Evolutionary conservation across 2,113 vertebrate genomes (phyloP), one percentile per base, ranked within the genome.

Genomic region (Halcyon malimbica): DNA sequence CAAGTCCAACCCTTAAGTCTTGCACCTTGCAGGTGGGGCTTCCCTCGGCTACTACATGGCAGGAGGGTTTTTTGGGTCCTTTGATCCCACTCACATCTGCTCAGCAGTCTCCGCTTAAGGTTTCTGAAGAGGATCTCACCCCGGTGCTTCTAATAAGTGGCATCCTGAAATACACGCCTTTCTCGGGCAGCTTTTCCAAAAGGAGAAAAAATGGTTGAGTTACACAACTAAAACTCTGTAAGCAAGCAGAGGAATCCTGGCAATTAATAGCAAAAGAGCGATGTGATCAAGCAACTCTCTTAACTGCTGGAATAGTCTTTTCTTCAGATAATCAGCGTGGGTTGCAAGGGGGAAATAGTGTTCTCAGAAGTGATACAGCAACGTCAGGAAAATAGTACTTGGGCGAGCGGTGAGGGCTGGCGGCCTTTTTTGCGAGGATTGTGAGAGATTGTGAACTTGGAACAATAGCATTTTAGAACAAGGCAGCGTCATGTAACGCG

Each of bases 401-500:
- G 77, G 46, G 67, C 33, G 69, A 39, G 50, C 7, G 2, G 42
- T 73, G 78, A 78, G n/a, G 70, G 35, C 81, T 84, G n/a, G 73
- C 42, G 31, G 24, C 81, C 53, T 84, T 81, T 80, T 83, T 39
- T 62, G 48, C 81, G 94, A 50, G 71, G 76, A 76, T 69, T 87
- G 41, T 76, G 80, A 87, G 85, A 94, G 93, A 95, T 92, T 64
- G 79, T 91, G 90, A 96, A 86, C 95, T 91, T 94, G 84, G 97
- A 98, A 97, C 97, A 98, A 97, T 96, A 97, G 97, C 91, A 57
- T 98, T 98, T 91, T 97, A 97, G 97, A 98, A 96, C 90, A 91
- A 91, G 97, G 79, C 97, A 83, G 71, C 87, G 97, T 98, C 97
- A 97, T 98, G 98, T 96, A 89, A 95, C 96, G 95, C 96, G 94